Evolutionary conservation across 2,888 invertebrate genomes (phyloP), one percentile per base, ranked within the genome.

Genomic region (Brachyptera putata): DNA sequence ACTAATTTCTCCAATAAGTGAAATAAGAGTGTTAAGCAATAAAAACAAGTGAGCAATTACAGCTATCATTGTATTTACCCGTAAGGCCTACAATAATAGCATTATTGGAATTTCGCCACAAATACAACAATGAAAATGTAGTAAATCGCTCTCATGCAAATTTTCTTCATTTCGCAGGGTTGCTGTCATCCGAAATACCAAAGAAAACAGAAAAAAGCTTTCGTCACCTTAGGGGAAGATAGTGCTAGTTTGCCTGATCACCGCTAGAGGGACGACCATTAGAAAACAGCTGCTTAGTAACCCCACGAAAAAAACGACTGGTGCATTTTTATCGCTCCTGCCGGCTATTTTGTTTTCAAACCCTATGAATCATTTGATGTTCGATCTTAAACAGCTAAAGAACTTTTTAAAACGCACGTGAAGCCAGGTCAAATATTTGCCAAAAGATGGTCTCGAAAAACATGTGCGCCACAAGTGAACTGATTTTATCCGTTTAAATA

Each of bases 261-360:
- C 59, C 62, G 36, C 58, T 36, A 59, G 62, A 62, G 62, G 56
- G 62, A 59, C 58, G 37, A 43, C 56, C 61, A 55, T 48, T 48
- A 43, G 58, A 53, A n/a, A 61, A 58, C 61, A 61, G 61, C 61
- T 61, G 61, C 58, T n/a, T n/a, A n/a, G n/a, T n/a, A n/a, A n/a
- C n/a, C n/a, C n/a, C n/a, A n/a, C n/a, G n/a, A n/a, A n/a, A n/a
- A n/a, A n/a, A n/a, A n/a, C n/a, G n/a, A n/a, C n/a, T n/a, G n/a
- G n/a, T n/a, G n/a, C n/a, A n/a, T n/a, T n/a, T n/a, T 53, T 48
- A 26, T 43, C 43, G 25, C 43, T 34, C 36, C 53, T 18, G 11
- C 14, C 36, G 36, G 53, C 30, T 53, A 53, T 30, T 53, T 53
- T 53, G 53, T 36, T 36, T 53, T 53, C 30, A 14, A 53, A 30